Evolutionary conservation across 2,888 invertebrate genomes (phyloP), one percentile per base, ranked within the genome.

Genomic region (Philaethria dido): DNA sequence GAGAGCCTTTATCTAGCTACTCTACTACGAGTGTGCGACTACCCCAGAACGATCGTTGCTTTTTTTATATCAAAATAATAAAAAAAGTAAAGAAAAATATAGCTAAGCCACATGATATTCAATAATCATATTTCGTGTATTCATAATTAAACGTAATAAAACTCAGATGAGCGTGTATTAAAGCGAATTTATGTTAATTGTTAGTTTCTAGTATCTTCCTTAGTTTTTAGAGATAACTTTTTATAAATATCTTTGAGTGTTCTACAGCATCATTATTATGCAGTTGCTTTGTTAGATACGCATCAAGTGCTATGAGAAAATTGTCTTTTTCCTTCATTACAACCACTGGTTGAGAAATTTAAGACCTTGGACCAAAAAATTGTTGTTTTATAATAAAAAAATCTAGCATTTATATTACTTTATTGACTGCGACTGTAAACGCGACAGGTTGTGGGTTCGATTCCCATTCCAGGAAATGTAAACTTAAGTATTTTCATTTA

Each of bases 241-340:
- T 59, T 45, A 25, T 29, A 45, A 60, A 9, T 16, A 60, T 45
- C 44, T 44, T 13, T 45, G 8, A 29, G 29, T 45, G 25, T 44
- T 59, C 18, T 6, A 29, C 60, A 45, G 29, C 45, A 44, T 60
- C 42, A 57, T 71, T 71, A 69, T 66, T 69, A 70, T 73, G 71
- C 69, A 73, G 71, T 65, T 69, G 61, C 68, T 71, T 71, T 73
- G 71, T 71, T 67, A 67, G 71, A 70, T 70, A 71, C 69, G 71
- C 71, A 73, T 73, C 73, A 69, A 55, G 66, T 71, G 70, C 71
- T 73, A 67, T 73, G 71, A 73, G 73, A 73, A 73, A 73, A 73
- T 73, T 72, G 71, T 72, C 71, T 70, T 73, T 73, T 73, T 73
- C 73, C 71, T 70, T 70, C 70, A 70, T 66, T 69, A 45, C 60